Conservation (phyloP, 2,797 vertebrate genomes). For the Coluber constrictor region DNA sequence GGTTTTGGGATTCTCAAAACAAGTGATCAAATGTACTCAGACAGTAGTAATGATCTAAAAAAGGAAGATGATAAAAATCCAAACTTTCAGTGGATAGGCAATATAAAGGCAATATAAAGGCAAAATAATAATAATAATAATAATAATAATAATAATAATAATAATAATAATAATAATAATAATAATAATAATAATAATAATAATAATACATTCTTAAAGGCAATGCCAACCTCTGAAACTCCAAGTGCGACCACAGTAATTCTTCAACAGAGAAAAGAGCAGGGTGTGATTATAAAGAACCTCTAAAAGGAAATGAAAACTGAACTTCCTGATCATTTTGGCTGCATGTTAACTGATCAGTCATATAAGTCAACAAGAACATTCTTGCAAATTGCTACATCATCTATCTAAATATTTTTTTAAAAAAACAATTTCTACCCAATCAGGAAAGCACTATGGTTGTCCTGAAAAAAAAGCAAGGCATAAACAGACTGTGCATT, state of each 20-base stretch:
- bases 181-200: not conserved
- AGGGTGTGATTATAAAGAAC: not conserved
- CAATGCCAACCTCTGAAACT: not conserved
- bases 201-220: not conserved
- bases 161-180: not conserved
- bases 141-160: not conserved
- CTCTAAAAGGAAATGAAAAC: not conserved
- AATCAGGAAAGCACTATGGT: not conserved
- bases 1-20: not conserved
- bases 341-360: not conserved
- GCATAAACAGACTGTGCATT: not conserved
- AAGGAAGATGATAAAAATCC: not conserved
- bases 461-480: not conserved
- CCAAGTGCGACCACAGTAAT: not conserved
- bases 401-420: not conserved
- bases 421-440: not conserved
- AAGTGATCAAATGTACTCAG: not conserved
- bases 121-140: not conserved
- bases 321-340: not conserved
- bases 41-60: not conserved
- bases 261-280: not conserved
- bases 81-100: not conserved
- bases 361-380: not conserved
- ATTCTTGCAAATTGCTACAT: not conserved
- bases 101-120: not conserved